A percentile compares a stretch with the other conserved stretches of the same genome.
phyloP scores from a whole-genome alignment of 1,140 invertebrate species.

The Wiebesia pumilae region DNA sequence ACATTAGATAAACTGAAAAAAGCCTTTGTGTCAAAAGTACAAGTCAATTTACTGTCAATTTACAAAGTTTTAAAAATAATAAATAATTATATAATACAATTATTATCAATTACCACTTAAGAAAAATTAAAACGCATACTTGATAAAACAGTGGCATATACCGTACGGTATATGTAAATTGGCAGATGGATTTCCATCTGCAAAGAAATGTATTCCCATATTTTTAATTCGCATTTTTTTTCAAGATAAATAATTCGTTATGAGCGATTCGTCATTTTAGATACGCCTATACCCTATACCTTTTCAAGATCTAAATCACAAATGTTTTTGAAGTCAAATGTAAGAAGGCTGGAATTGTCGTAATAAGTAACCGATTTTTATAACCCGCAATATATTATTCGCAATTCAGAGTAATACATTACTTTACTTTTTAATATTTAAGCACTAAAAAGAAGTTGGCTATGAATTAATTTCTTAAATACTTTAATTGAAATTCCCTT shows the following conservation, averaged over 20 bases:
- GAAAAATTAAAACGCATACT: neutral
- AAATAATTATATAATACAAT: too few species aligned
- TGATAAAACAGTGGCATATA: neutral
- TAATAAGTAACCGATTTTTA: slow-evolving; percentile 4
- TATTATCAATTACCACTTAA: neutral
- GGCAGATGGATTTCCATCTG: too few species aligned
- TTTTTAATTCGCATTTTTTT: neutral
- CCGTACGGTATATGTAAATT: neutral
- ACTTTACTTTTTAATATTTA: neutral
- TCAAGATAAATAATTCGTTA: neutral
- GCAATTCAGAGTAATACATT: neutral
- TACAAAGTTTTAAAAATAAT: too few species aligned
- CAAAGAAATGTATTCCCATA: neutral
- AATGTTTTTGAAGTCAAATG: neutral
- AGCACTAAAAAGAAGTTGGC: neutral
- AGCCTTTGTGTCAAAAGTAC: too few species aligned
- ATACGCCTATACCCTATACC: neutral
- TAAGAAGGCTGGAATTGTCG: neutral
- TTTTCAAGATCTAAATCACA: neutral
- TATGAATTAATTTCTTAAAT: neutral
- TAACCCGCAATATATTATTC: neutral
- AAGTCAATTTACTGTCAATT: too few species aligned
- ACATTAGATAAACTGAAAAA: too few species aligned
- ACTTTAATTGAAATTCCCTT: neutral
- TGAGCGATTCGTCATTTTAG: neutral